phyloP scores from a whole-genome alignment of 1,140 invertebrate species.

The Teleopsis dalmanni region DNA sequence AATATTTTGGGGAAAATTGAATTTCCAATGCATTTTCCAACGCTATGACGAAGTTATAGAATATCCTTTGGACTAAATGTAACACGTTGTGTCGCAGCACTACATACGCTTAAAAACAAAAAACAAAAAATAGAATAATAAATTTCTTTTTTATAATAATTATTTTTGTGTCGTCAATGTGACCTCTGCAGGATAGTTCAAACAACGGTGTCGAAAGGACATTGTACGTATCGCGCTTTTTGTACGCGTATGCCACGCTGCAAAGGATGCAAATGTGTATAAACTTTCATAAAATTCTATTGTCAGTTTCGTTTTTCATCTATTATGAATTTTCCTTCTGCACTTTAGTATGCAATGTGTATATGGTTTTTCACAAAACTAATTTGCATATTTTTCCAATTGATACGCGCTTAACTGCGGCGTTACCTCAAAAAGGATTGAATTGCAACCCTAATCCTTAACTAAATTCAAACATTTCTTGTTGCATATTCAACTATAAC shows the following conservation, averaged over 20 bases:
- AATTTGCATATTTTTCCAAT: slow-evolving; percentile 39
- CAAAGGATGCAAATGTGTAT: slow-evolving; percentile 1
- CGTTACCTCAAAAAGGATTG: no score
- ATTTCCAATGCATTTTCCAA: neutral
- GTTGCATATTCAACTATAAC: no score
- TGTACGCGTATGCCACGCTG: neutral
- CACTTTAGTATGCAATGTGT: neutral
- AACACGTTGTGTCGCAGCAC: no score
- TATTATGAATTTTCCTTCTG: neutral
- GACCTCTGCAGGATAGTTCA: slow-evolving; percentile 8
- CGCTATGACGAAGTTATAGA: neutral
- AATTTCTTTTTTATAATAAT: neutral
- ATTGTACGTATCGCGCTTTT: neutral
- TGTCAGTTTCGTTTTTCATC: neutral
- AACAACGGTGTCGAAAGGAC: no score
- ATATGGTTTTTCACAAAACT: slow-evolving; percentile 4
- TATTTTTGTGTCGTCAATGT: neutral
- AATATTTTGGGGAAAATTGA: neutral
- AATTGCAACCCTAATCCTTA: no score
- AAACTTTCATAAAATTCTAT: slow-evolving; percentile 1
- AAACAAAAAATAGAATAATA: neutral
- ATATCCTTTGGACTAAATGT: no score
- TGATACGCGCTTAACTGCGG: no score
- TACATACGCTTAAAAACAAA: no score
- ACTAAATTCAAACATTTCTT: no score